A percentile compares a stretch with the other conserved stretches of the same genome.
phyloP scores from a whole-genome alignment of 2,113 vertebrate genomes.

The Oxyruncus cristatus region DNA sequence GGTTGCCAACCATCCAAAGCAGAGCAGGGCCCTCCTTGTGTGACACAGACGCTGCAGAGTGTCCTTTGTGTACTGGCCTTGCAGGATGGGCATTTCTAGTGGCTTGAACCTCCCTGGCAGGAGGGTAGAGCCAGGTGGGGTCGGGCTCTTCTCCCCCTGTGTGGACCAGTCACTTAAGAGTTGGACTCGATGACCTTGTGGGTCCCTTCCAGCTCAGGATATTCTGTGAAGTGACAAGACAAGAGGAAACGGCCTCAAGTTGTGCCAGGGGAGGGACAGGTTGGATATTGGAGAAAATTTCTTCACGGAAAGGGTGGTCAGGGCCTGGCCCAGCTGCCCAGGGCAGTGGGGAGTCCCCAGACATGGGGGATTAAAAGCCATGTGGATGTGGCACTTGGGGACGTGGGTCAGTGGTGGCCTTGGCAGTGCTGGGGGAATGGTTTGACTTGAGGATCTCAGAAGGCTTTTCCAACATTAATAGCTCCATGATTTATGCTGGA shows the following conservation, averaged over 20 bases:
- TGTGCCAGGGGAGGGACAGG: not conserved
- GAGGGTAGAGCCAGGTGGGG: not conserved
- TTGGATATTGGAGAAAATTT: no score
- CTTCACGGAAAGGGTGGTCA: not conserved
- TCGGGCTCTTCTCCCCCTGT: not conserved
- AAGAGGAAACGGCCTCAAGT: not conserved
- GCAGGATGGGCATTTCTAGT: not conserved
- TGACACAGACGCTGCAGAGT: accelerated
- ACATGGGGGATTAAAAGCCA: not conserved
- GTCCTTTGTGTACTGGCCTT: accelerated
- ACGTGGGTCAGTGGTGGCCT: not conserved
- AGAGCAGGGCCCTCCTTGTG: not conserved
- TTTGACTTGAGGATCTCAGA: accelerated
- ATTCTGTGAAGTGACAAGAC: not conserved
- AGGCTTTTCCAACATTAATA: not conserved
- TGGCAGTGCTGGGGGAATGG: not conserved
- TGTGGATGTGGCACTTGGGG: not conserved
- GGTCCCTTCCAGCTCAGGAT: not conserved
- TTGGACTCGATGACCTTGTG: not conserved
- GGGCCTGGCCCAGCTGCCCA: not conserved
- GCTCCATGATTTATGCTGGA: not conserved
- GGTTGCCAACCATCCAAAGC: not conserved
- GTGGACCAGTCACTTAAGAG: not conserved
- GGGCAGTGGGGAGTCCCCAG: not conserved
- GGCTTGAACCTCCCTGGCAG: not conserved